Evolutionary conservation across 2,888 invertebrate species (phyloP), one percentile per base, ranked within the genome.

Genomic region (Cerastoderma edule): DNA sequence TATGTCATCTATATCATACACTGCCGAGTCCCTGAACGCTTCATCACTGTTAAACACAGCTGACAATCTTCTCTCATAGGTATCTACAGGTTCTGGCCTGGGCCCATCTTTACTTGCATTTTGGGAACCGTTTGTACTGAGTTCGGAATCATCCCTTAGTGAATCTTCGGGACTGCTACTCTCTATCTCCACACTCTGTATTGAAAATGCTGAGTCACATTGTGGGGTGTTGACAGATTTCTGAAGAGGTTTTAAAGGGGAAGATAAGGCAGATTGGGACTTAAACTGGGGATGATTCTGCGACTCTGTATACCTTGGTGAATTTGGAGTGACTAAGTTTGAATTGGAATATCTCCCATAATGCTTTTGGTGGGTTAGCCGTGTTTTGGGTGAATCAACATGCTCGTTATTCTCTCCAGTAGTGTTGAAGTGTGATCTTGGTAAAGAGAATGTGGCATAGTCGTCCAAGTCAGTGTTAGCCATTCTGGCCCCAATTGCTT

Each of bases 11-110:
- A 60, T 60, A 80, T 96, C 96, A 91, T 96, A 96, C 85, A 96
- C 96, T 80, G 96, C 96, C 67, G 96, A 96, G 91, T 97, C 97
- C 87, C 96, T 94, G 88, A 96, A 96, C 0, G 95, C 94, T 83
- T 95, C 95, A 84, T 94, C 95, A 74, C 95, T 95, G 73, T 84
- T 84, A 65, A 87, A 80, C 65, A 84, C 87, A 3, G 82, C 79
- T 2, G 90, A 89, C 19, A 89, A 70, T 95, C 95, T 91, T 8
- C 85, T 82, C 74, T 91, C 90, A 79, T 89, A 90, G 69, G 87
- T 86, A 74, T 83, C 86, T 56, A 86, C 87, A 24, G 57, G 68
- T 35, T 86, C 86, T 27, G 68, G 74, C 4, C 10, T 39, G 16
- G 60, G 8, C 32, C 39, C 39, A 33, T 60, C 39, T 22, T 86